phyloP scores from a whole-genome alignment of 30 jellyfish, hydroid and myxozoan genomes.

The Cassiopea xamachana region DNA sequence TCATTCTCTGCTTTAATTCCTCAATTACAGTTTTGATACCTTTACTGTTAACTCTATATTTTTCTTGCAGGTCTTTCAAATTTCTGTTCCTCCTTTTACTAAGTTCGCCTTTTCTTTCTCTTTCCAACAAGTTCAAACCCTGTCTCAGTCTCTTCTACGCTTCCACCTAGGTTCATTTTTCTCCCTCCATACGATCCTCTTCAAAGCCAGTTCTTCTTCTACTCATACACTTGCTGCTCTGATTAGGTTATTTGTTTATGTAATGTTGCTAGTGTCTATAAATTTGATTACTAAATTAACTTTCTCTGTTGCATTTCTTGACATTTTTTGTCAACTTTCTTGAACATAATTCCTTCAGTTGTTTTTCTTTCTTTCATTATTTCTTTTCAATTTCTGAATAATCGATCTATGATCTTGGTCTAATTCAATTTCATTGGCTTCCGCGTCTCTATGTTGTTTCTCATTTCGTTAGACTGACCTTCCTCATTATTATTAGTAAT shows the following conservation, averaged over 20 bases:
- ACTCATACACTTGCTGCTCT: too few species aligned
- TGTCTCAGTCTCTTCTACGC: conserved; percentile 6
- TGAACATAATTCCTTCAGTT: not conserved
- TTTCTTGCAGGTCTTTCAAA: conserved; percentile 42
- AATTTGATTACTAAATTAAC: too few species aligned
- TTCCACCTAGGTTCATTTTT: too few species aligned
- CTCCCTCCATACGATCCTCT: too few species aligned
- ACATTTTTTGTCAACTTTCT: conserved; percentile 24
- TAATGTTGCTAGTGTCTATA: too few species aligned
- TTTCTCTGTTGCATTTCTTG: not conserved
- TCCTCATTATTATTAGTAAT: not conserved
- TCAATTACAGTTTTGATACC: conserved; percentile 41
- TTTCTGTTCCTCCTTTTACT: not conserved
- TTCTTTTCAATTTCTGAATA: not conserved
- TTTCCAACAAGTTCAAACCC: not conserved
- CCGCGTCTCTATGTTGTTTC: too few species aligned
- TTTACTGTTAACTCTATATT: conserved; percentile 17
- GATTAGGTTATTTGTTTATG: too few species aligned
- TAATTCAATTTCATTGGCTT: too few species aligned
- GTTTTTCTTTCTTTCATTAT: conserved; percentile 25
- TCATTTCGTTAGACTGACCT: too few species aligned
- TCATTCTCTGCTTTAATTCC: conserved; percentile 47
- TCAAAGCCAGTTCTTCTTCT: conserved; percentile 10
- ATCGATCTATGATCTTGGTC: too few species aligned
- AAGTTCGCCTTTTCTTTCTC: too few species aligned